Conservation (phyloP, 2,888 invertebrate genomes). For the Tiliacea aurago region DNA sequence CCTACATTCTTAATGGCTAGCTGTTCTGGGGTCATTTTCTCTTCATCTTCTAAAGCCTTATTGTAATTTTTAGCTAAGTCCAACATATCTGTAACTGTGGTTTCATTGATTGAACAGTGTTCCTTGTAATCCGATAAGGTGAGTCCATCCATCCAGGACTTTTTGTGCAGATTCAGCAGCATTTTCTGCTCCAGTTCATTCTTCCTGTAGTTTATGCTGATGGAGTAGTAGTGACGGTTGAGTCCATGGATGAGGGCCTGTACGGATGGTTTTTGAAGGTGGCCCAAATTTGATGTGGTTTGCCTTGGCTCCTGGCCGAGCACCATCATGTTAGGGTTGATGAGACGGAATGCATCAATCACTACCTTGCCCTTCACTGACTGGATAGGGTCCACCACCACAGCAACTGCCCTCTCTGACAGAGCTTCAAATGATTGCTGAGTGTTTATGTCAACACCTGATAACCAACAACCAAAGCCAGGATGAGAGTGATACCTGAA, state of each 20-base stretch:
- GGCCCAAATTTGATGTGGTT: conserved; percentile 99
- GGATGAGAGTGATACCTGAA: conserved; percentile 99
- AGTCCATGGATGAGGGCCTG: conserved; percentile 99
- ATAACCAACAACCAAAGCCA: conserved; percentile 99
- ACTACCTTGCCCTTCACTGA: conserved; percentile 99
- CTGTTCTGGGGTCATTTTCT: conserved; percentile 99
- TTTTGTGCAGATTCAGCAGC: conserved; percentile 99
- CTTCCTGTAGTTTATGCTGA: conserved; percentile 99
- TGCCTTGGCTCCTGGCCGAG: conserved; percentile 99
- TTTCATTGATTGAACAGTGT: conserved; percentile 98
- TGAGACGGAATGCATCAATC: conserved; percentile 99
- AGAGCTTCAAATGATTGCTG: conserved; percentile 99
- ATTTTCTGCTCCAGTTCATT: conserved; percentile 99
- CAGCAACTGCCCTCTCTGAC: conserved; percentile 99
- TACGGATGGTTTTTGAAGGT: conserved; percentile 99
- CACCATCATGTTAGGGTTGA: conserved; percentile 99
- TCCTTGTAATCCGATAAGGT: conserved; percentile 97
- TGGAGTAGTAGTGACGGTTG: conserved; percentile 99
- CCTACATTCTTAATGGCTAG: conserved; percentile 99
- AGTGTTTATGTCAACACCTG: conserved; percentile 99
- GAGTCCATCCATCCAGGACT: conserved; percentile 99
- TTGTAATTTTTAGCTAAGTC: conserved; percentile 99
- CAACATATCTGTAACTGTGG: conserved; percentile 98
- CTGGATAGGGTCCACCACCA: conserved; percentile 99
- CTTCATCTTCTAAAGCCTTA: conserved; percentile 99